Evolutionary conservation across 2,113 vertebrate species (phyloP).

Genomic region (Leiothrix lutea): DNA sequence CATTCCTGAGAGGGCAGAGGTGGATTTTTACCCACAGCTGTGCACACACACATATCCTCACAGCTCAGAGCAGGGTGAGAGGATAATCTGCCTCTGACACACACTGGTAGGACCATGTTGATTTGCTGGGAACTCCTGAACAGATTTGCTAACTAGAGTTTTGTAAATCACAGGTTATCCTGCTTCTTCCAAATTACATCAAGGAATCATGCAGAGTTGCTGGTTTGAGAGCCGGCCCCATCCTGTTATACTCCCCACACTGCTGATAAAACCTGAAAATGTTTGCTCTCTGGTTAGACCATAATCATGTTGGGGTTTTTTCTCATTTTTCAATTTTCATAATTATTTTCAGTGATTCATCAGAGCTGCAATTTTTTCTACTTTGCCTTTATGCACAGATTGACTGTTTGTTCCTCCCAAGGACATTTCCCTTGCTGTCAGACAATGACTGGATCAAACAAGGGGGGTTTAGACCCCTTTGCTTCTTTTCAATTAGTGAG

Average conservation of each 20-base stretch:
- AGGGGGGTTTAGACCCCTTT: neutral
- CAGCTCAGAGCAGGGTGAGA: neutral
- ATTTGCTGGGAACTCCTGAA: neutral
- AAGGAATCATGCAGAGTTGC: neutral
- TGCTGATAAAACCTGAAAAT: neutral
- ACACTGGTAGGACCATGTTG: neutral
- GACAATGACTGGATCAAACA: slow-evolving; percentile 13
- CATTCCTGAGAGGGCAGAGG: neutral
- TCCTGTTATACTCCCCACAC: neutral
- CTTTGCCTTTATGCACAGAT: neutral
- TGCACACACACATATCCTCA: neutral
- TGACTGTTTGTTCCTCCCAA: slow-evolving; percentile 44
- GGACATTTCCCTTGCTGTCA: slow-evolving; percentile 21
- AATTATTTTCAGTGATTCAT: slow-evolving; percentile 14
- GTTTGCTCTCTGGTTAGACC: neutral
- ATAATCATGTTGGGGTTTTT: neutral
- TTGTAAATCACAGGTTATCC: slow-evolving; percentile 39
- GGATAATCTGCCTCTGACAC: neutral
- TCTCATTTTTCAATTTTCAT: neutral
- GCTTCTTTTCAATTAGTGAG: slow-evolving; percentile 3
- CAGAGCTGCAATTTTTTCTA: neutral
- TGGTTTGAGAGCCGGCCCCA: neutral
- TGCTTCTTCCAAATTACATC: slow-evolving; percentile 17
- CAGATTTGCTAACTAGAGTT: neutral
- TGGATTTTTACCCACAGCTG: neutral